A percentile compares a stretch with the other conserved stretches of the same genome.
phyloP scores from a whole-genome alignment of 2,888 invertebrate species.

The Geophilus truncorum region DNA sequence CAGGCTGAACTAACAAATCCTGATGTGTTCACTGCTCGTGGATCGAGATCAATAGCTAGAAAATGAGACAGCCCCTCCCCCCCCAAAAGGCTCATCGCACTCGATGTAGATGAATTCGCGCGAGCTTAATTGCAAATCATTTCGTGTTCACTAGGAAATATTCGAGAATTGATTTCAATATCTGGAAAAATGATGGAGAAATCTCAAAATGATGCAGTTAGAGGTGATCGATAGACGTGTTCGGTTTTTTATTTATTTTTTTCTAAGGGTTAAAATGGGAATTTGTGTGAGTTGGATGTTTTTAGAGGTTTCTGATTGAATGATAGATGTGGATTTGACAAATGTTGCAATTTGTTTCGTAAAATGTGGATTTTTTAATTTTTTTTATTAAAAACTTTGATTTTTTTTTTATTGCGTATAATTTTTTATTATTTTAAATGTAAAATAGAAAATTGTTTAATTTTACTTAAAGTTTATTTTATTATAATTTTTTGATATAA shows the following conservation, averaged over 20 bases:
- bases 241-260: neutral
- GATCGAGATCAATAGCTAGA: slow-evolving; percentile 11
- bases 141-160: neutral
- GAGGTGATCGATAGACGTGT: neutral
- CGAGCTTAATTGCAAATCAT: slow-evolving; percentile 1
- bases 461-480: neutral
- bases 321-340: too few species aligned
- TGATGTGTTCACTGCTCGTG: slow-evolving; percentile 10
- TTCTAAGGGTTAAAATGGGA: too few species aligned
- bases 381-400: too few species aligned
- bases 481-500: neutral
- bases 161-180: neutral
- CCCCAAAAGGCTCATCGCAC: neutral
- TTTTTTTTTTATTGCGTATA: too few species aligned
- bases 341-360: too few species aligned
- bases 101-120: slow-evolving; percentile 4
- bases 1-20: slow-evolving; percentile 15
- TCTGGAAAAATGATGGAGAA: neutral
- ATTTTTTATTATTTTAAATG: too few species aligned
- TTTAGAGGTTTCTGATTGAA: too few species aligned
- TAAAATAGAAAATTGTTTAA: neutral
- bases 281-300: too few species aligned
- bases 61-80: neutral
- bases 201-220: neutral
- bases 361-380: too few species aligned